phyloP scores from a whole-genome alignment of 2,888 invertebrate species.

The Lasioglossum oenotherae region DNA sequence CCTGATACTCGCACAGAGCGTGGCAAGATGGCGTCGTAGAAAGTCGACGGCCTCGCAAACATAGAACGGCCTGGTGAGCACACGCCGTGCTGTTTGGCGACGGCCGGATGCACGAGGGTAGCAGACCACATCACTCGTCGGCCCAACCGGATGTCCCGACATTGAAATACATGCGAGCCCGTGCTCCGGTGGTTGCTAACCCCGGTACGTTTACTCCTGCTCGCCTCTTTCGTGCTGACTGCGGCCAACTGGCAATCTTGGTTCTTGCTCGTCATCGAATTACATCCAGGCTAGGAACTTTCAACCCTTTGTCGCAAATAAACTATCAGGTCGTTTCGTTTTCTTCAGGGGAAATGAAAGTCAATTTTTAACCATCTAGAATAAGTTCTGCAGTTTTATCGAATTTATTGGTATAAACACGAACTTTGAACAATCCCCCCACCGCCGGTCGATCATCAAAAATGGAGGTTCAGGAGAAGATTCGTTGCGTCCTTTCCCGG shows the following conservation, averaged over 20 bases:
- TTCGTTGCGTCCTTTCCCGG: neutral
- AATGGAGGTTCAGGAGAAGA: neutral
- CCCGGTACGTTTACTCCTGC: constrained; percentile 36
- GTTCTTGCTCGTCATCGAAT: constrained; percentile 20
- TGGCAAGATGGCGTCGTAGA: constrained; percentile 60
- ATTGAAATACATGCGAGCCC: constrained; percentile 77
- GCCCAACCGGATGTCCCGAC: constrained; percentile 72
- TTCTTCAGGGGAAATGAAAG: too few relatives aligned
- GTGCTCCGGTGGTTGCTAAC: constrained; percentile 55
- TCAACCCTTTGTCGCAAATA: neutral
- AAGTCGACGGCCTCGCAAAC: constrained; percentile 75
- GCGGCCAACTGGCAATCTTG: constrained; percentile 30
- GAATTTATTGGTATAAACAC: neutral
- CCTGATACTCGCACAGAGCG: constrained; percentile 60
- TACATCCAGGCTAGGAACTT: neutral
- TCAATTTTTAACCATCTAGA: too few relatives aligned
- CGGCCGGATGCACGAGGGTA: constrained; percentile 77
- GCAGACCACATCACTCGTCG: constrained; percentile 81
- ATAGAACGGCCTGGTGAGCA: constrained; percentile 61
- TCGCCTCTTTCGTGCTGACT: constrained; percentile 19
- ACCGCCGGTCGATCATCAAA: neutral
- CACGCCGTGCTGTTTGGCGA: constrained; percentile 74
- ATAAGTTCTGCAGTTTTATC: neutral
- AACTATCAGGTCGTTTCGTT: neutral
- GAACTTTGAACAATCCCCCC: neutral